Percentiles rank a stretch among this genome's conserved stretches.
Conservation (phyloP, 2,888 invertebrate species). For the Punctoribates punctum region DNA sequence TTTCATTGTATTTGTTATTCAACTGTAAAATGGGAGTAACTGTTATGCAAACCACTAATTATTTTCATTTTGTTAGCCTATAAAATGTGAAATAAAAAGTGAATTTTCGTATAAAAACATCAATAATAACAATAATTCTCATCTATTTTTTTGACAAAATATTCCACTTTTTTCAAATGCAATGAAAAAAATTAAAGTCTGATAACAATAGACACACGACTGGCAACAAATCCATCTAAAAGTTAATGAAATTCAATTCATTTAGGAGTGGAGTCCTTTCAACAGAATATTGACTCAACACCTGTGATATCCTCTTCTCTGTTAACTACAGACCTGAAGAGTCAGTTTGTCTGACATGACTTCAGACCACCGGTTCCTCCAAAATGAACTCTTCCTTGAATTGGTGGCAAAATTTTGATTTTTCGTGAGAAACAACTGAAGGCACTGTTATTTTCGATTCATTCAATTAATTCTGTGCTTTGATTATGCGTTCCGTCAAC, state of each 20-base stretch:
- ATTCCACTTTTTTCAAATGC: neutral
- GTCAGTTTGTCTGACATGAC: neutral
- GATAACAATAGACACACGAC: neutral
- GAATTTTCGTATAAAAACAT: neutral
- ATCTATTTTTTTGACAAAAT: neutral
- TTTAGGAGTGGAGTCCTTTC: neutral
- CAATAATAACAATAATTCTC: neutral
- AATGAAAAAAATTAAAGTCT: too few species aligned
- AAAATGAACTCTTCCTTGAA: too few species aligned
- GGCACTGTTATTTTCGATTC: too few species aligned
- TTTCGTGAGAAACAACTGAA: neutral
- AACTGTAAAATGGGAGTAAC: neutral
- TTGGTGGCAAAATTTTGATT: neutral
- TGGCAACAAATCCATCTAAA: conserved; percentile 2
- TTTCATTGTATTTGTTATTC: too few species aligned
- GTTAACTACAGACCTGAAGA: conserved; percentile 10
- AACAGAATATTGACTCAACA: conserved; percentile 4
- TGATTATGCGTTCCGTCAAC: too few species aligned
- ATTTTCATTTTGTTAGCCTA: neutral
- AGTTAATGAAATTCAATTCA: conserved; percentile 18
- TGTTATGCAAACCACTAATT: conserved; percentile 1
- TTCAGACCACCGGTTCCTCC: too few species aligned
- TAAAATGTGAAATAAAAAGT: neutral
- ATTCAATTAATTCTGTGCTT: too few species aligned
- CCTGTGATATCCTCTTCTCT: conserved; percentile 22